Percentiles rank a stretch among this genome's conserved stretches.
Conservation (phyloP, 2,113 vertebrate genomes). For the Tapirus terrestris region DNA sequence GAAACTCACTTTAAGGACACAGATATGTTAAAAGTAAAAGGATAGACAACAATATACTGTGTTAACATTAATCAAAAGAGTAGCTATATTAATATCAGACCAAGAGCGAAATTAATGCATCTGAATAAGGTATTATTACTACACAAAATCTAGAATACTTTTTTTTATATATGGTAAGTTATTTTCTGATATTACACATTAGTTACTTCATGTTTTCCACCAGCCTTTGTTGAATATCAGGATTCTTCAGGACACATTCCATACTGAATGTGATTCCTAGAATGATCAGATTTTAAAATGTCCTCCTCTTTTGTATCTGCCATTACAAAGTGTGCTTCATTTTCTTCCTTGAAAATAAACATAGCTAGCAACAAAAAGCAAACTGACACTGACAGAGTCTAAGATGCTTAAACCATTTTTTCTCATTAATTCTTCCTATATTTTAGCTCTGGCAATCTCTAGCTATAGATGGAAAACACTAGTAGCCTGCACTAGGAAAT, state of each 20-base stretch:
- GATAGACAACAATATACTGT: neutral
- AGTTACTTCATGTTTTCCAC: neutral
- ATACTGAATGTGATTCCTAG: neutral
- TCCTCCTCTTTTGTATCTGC: neutral
- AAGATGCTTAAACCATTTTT: neutral
- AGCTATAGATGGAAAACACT: neutral
- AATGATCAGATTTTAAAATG: neutral
- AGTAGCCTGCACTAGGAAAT: neutral
- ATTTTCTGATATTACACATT: neutral
- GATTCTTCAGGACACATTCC: neutral
- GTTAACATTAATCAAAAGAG: neutral
- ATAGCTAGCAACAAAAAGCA: neutral
- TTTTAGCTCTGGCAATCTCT: neutral
- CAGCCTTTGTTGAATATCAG: neutral
- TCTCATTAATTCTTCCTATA: neutral
- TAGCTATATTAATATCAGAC: neutral
- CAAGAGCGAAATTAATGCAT: neutral
- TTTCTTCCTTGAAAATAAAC: neutral
- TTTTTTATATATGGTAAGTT: neutral
- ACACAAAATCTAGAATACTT: neutral
- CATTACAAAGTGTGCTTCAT: neutral
- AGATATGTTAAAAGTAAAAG: neutral
- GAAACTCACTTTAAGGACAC: neutral
- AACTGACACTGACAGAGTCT: neutral
- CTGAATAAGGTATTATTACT: neutral